Base-by-base conservation (phyloP, 2,113 vertebrate genomes). In the Gobio gobio region DNA sequence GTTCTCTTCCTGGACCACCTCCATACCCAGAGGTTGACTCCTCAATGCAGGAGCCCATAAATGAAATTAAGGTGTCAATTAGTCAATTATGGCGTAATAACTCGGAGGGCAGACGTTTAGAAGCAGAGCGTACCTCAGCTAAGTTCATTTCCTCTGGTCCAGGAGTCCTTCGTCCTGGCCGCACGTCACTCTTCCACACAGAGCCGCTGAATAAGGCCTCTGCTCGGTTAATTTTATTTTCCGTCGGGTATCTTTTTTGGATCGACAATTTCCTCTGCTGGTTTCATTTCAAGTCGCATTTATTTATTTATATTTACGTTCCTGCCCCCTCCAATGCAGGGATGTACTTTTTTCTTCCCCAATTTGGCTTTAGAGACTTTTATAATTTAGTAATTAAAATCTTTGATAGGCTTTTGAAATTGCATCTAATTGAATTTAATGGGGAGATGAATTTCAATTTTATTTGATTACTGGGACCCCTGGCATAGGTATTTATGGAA, bases 301-400 rank as follows among this genome's bases (percentile, higher is more conserved):
- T 33, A 24, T 76, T 20, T 45, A 36, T 74, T 70, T 79, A 64
- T 74, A 84, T 79, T 82, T 68, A 72, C 4, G 29, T 81, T 68
- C 47, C 51, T 75, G 58, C 59, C 47, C 64, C 63, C 54, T 68
- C 45, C 68, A 95, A 96, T 94, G 95, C 95, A 95, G 96, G 95
- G 96, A 97, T 97, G 97, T 94, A 90, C 94, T 96, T 96, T 98
- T 98, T 98, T 96, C 96, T 90, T 93, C 97, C 97, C 96, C 96
- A 98, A 97, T 99, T 99, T 97, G 97, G 96, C 98, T 96, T 97
- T 96, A 96, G 97, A 99, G 97, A 99, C 97, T 99, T 98, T 97
- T 97, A 99, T 99, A 98, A 99, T 99, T 98, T 99, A 99, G 98
- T 99, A 99, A 99, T 99, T 99, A 99, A 99, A 99, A 99, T 99